These are phyloP conservation scores for Cantharis lateralis DNA, from an alignment of 2,888 invertebrate genomes.

Conservation along the genomic window DNA sequence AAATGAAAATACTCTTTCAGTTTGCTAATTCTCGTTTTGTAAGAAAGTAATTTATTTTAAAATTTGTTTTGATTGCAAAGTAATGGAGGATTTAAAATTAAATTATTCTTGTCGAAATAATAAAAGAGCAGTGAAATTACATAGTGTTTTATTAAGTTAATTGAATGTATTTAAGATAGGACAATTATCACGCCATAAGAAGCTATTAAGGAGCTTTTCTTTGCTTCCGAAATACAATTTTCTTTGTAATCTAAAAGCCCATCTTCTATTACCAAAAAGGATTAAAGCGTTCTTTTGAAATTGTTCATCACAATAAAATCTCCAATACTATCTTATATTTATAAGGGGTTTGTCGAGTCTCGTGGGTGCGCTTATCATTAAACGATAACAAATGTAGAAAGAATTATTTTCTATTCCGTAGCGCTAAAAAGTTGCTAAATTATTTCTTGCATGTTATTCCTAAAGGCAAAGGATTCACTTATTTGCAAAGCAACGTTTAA, in stretches of 20 bases:
- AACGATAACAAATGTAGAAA: slow-evolving; percentile 12
- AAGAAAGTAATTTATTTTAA: background rate
- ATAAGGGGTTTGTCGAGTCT: slow-evolving; percentile 9
- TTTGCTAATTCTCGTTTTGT: background rate
- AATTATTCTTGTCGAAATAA: background rate
- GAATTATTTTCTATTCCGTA: background rate
- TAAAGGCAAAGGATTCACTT: background rate
- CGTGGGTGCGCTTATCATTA: slow-evolving; percentile 8
- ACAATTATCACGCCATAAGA: slow-evolving; percentile 10
- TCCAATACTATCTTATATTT: slow-evolving; percentile 13
- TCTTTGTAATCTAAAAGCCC: slow-evolving; percentile 13
- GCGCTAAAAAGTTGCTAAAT: background rate
- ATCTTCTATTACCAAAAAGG: slow-evolving; percentile 19
- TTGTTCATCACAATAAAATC: slow-evolving; percentile 23
- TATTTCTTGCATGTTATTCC: background rate
- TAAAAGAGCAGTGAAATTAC: background rate
- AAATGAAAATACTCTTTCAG: background rate
- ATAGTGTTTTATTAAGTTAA: background rate
- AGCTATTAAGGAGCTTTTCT: slow-evolving; percentile 11
- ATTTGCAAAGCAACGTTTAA: background rate
- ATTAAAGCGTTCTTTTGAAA: slow-evolving; percentile 18
- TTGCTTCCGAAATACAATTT: slow-evolving; percentile 11
- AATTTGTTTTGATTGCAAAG: background rate
- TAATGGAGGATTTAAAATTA: background rate
- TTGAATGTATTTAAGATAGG: background rate